These are phyloP conservation scores for Contarinia nasturtii DNA, from an alignment of 1,140 invertebrate genomes.

Conservation along the genomic window DNA sequence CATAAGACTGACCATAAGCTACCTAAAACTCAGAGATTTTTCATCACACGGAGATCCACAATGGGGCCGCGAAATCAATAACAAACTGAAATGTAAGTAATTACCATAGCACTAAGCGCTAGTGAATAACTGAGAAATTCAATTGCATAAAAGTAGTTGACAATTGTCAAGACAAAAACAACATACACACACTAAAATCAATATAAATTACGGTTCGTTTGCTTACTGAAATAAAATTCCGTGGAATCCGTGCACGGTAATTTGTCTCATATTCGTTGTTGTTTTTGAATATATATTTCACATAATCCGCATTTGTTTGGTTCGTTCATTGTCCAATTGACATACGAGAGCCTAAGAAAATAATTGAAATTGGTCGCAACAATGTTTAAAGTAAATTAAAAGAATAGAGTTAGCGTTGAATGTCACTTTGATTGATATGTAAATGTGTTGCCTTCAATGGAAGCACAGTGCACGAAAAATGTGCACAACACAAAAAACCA, in stretches of 20 bases:
- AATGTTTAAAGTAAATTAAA: too few species aligned
- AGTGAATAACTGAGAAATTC: not conserved
- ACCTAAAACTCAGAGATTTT: slow-evolving; percentile 89
- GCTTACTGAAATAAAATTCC: not conserved
- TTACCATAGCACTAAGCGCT: not conserved
- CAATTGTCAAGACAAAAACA: not conserved
- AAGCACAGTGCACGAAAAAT: too few species aligned
- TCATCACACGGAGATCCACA: slow-evolving; percentile 86
- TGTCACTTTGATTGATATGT: too few species aligned
- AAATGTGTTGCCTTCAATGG: too few species aligned
- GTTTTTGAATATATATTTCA: not conserved
- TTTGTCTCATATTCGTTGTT: not conserved
- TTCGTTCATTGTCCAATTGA: too few species aligned
- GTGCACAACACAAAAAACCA: too few species aligned
- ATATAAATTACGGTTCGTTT: not conserved
- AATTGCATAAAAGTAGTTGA: not conserved
- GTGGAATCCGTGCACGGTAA: not conserved
- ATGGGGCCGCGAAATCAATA: slow-evolving; percentile 65
- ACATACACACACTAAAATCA: not conserved
- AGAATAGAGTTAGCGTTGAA: too few species aligned
- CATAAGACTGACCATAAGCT: slow-evolving; percentile 93
- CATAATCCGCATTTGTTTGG: not conserved
- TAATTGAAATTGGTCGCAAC: too few species aligned
- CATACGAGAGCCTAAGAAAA: too few species aligned
- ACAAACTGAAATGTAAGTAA: slow-evolving; percentile 61